phyloP scores from a whole-genome alignment of 2,797 vertebrate genomes.

The Propithecus perrieri region DNA sequence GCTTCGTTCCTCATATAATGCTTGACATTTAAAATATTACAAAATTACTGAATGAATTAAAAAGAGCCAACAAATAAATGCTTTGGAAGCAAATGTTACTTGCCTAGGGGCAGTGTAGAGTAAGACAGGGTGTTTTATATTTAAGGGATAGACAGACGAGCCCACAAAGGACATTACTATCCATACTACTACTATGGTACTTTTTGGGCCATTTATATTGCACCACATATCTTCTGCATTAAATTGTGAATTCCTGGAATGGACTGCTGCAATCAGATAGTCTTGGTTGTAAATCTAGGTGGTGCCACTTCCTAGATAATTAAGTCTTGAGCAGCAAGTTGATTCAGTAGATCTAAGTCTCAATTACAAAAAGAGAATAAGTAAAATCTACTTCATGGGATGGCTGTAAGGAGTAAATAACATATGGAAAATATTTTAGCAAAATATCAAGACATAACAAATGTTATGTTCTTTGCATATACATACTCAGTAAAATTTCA shows the following conservation, averaged over 20 bases:
- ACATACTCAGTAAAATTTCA: not conserved
- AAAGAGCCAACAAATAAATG: not conserved
- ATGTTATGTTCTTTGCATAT: not conserved
- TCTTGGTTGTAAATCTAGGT: not conserved
- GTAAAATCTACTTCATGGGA: constrained; percentile 2
- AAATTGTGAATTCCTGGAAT: not conserved
- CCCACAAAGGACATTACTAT: not conserved
- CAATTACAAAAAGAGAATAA: constrained; percentile 29
- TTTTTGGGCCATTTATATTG: not conserved
- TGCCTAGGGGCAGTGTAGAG: not conserved
- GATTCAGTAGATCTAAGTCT: constrained; percentile 14
- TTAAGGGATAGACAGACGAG: not conserved
- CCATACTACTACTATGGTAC: not conserved
- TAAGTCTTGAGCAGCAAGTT: not conserved
- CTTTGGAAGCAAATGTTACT: not conserved
- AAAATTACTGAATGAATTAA: not conserved
- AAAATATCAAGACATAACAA: not conserved
- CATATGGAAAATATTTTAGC: not conserved
- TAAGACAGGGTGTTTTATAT: not conserved
- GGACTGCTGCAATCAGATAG: not conserved
- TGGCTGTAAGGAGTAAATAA: not conserved
- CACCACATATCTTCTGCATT: not conserved
- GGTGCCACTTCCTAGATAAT: not conserved
- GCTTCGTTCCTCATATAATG: not conserved
- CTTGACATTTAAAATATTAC: not conserved